Percentiles rank a stretch among this genome's conserved stretches.
Conservation (phyloP, 37 sponge, comb jelly and placozoan genomes). For the Geodia barretti region DNA sequence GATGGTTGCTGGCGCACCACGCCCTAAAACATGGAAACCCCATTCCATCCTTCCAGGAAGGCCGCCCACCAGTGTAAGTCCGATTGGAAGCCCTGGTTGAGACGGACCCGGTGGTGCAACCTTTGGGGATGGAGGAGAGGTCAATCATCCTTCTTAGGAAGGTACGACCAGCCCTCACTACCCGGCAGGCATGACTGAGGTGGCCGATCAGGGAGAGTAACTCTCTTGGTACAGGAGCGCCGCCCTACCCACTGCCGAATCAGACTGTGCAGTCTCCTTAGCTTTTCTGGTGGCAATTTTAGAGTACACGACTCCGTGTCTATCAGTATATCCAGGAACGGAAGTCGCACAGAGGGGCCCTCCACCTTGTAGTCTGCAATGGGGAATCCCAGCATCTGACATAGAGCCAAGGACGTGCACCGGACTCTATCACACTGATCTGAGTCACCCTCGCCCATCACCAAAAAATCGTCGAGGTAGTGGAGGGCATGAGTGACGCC, state of each 20-base stretch:
- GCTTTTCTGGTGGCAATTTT: not conserved
- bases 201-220: not conserved
- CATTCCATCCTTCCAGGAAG: not conserved
- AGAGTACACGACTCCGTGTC: constrained; percentile 24
- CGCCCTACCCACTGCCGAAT: not conserved
- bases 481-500: constrained; percentile 11
- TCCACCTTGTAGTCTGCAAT: constrained; percentile 21
- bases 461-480: constrained; percentile 30
- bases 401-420: not conserved
- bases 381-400: constrained; percentile 11
- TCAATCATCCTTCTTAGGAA: not conserved
- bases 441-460: constrained; percentile 6
- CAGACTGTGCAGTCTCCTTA: not conserved
- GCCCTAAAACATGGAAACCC: not conserved
- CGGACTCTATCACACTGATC: not conserved
- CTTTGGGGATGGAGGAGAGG: not conserved
- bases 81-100: not conserved
- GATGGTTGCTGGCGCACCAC: not conserved
- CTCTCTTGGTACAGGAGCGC: not conserved
- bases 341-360: not conserved
- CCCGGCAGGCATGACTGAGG: not conserved
- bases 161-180: not conserved
- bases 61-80: not conserved
- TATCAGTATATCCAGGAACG: constrained; percentile 31
- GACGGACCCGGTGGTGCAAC: not conserved